Evolutionary conservation across 2,888 invertebrate genomes (phyloP).

Genomic region (Diaphora mendica): DNA sequence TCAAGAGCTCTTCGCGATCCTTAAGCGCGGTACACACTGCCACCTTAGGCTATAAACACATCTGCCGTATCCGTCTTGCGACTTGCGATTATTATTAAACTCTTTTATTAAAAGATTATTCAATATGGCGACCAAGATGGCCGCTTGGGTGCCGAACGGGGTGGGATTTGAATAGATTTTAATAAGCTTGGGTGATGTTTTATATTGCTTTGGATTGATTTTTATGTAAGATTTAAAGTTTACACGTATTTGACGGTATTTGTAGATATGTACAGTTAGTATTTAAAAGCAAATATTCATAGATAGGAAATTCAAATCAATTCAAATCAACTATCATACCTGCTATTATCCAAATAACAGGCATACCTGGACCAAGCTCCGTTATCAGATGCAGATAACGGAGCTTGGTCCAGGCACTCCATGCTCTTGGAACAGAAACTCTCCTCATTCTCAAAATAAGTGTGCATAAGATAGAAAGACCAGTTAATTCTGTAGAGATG

Average conservation of each 20-base stretch:
- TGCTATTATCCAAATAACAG: neutral
- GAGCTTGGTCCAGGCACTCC: too few relatives aligned
- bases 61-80: conserved; percentile 60
- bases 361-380: neutral
- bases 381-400: too few relatives aligned
- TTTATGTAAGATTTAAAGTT: neutral
- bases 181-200: conserved; percentile 3
- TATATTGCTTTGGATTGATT: neutral
- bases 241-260: too few relatives aligned
- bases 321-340: neutral
- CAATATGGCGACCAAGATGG: conserved; percentile 79
- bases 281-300: too few relatives aligned
- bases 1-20: conserved; percentile 50
- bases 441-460: neutral
- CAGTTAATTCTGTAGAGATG: neutral
- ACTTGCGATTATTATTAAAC: conserved; percentile 71
- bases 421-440: neutral
- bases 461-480: neutral
- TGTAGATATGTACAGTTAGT: neutral
- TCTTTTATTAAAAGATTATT: conserved; percentile 75
- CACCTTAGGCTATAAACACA: conserved; percentile 53
- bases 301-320: neutral
- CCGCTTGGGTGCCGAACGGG: conserved; percentile 72
- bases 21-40: conserved; percentile 50
- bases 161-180: conserved; percentile 44